Conservation (phyloP, 1,140 invertebrate species). For the Cephus cinctus region DNA sequence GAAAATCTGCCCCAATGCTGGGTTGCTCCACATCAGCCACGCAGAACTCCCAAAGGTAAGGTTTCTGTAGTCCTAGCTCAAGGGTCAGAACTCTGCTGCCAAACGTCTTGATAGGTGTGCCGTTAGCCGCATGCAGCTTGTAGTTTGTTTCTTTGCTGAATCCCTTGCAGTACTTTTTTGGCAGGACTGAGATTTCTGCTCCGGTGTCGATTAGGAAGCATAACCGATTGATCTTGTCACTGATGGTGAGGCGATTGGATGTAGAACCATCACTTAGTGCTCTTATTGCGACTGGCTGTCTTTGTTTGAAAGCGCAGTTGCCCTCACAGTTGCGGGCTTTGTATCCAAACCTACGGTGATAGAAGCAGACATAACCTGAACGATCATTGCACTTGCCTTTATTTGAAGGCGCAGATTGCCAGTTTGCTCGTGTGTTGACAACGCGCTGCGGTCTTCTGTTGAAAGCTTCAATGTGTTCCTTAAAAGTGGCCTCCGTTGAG, state of each 20-base stretch:
- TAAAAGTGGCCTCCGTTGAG: too few species aligned
- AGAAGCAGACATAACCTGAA: too few species aligned
- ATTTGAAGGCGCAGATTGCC: too few species aligned
- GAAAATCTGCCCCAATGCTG: conserved; percentile 39
- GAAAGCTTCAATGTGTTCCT: too few species aligned
- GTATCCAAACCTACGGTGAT: too few species aligned
- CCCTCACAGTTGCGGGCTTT: too few species aligned
- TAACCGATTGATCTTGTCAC: not conserved
- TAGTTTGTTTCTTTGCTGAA: not conserved
- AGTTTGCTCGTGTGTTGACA: too few species aligned
- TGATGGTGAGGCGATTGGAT: not conserved
- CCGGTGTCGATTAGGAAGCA: not conserved
- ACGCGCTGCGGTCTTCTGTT: too few species aligned
- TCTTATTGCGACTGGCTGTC: too few species aligned
- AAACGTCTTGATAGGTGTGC: conserved; percentile 24
- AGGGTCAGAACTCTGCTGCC: conserved; percentile 19
- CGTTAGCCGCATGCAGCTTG: conserved; percentile 21
- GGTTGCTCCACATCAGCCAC: conserved; percentile 33
- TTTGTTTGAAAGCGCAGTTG: too few species aligned
- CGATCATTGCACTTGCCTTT: too few species aligned
- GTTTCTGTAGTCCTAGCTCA: conserved; percentile 24
- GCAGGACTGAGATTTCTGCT: not conserved
- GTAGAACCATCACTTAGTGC: too few species aligned
- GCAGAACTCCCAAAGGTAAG: conserved; percentile 32
- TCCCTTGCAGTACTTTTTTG: not conserved